Conservation (phyloP, 2,888 invertebrate species). For the Tanytarsus gracilentus region DNA sequence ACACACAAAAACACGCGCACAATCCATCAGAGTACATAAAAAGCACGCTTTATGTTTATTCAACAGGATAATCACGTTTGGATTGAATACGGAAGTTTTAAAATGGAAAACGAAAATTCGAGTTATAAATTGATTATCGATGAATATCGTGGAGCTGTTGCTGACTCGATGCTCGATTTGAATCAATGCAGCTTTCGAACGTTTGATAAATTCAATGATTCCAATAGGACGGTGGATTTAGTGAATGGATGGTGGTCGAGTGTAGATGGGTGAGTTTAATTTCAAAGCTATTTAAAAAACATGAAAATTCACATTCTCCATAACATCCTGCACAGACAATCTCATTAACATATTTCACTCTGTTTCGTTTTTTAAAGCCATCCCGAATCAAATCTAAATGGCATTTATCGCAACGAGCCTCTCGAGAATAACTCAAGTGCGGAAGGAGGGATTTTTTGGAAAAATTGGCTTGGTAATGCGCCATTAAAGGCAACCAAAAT, state of each 20-base stretch:
- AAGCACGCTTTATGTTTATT: background rate
- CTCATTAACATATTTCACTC: background rate
- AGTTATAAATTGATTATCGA: conserved; percentile 45
- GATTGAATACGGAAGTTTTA: conserved; percentile 46
- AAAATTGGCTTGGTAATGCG: conserved; percentile 50
- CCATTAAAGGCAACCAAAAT: conserved; percentile 47
- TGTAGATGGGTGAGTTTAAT: no score
- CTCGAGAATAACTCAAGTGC: conserved; percentile 42
- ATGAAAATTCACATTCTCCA: no score
- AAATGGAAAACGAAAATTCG: conserved; percentile 41
- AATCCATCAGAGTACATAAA: background rate
- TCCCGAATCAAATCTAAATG: conserved; percentile 51
- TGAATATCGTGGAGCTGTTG: conserved; percentile 46
- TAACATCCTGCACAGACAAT: no score
- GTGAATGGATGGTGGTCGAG: no score
- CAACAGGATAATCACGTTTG: conserved; percentile 40
- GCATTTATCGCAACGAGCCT: conserved; percentile 44
- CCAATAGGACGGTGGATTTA: no score
- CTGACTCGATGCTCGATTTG: conserved; percentile 48
- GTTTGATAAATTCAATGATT: no score
- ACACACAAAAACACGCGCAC: background rate
- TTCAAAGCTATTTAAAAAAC: no score
- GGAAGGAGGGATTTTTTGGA: conserved; percentile 49
- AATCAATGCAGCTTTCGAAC: conserved; percentile 44
- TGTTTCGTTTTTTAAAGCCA: conserved; percentile 44